Percentiles rank a stretch among this genome's conserved stretches.
Conservation (phyloP, 2,797 vertebrate genomes). For the Benthosema pterotum region DNA sequence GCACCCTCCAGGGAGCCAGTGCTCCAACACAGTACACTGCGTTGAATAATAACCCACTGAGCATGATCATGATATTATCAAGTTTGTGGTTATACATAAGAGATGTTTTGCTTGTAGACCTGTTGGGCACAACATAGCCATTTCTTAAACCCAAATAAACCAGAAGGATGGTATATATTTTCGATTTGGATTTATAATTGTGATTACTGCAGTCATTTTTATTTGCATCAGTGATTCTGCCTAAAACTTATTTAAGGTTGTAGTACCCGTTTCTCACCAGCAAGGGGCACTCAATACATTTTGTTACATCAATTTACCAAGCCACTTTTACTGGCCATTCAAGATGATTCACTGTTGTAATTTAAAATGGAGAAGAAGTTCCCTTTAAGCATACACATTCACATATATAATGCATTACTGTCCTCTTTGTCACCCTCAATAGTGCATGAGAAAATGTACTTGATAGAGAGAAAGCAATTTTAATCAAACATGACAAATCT, state of each 20-base stretch:
- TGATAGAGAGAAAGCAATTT: slow-evolving; percentile 7
- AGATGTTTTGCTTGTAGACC: slow-evolving; percentile 22
- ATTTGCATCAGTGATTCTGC: slow-evolving; percentile 10
- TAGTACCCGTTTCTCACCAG: slow-evolving; percentile 40
- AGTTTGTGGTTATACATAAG: background rate
- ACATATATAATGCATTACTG: slow-evolving; percentile 71
- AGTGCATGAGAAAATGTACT: slow-evolving; percentile 19
- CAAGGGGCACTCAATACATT: slow-evolving; percentile 76
- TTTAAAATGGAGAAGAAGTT: slow-evolving; percentile 61
- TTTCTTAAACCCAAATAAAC: slow-evolving; percentile 36
- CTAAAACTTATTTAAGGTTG: slow-evolving; percentile 22
- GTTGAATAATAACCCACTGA: slow-evolving; percentile 17
- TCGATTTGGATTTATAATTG: slow-evolving; percentile 11
- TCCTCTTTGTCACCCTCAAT: slow-evolving; percentile 61
- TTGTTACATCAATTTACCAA: slow-evolving; percentile 46
- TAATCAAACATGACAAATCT: slow-evolving; percentile 24
- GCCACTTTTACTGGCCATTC: slow-evolving; percentile 40
- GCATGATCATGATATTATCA: background rate
- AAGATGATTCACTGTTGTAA: slow-evolving; percentile 62
- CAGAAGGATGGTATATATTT: slow-evolving; percentile 24
- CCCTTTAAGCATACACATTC: slow-evolving; percentile 70
- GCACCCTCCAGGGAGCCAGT: slow-evolving; percentile 20
- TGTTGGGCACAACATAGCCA: background rate
- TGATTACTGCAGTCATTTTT: no score
- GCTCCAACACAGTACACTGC: slow-evolving; percentile 14